Evolutionary conservation across 2,113 vertebrate species (phyloP), one percentile per base, ranked within the genome.

Genomic region (Plestiodon gilberti): DNA sequence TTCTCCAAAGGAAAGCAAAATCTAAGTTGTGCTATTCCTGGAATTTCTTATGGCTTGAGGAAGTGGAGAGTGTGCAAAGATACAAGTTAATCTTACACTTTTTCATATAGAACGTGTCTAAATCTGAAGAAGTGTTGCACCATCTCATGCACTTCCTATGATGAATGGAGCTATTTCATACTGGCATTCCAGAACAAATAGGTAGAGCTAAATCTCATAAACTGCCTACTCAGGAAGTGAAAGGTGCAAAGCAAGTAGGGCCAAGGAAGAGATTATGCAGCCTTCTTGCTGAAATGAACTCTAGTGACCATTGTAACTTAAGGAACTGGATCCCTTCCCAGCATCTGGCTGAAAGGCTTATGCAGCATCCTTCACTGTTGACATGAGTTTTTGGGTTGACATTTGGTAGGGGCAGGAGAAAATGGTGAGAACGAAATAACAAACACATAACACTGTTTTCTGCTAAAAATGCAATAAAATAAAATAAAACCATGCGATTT

Each of bases 81-180:
- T 40, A 40, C 77, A 61, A 5, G 22, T 62, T 38, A 25, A 62
- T 61, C 48, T 70, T 70, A n/a, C 20, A 25, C 30, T n/a, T 81
- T n/a, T n/a, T 69, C 11, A 33, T 69, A 70, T 70, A 13, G 15
- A 20, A 13, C 11, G 23, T 70, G 18, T 35, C 83, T 78, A 55
- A 48, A 30, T 35, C 33, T n/a, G 23, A 69, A 67, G 35, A 38
- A 55, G 25, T 30, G 33, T 40, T 52, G 23, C 18, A 9, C 33
- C 28, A 78, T 70, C 75, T 78, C 33, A 40, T 20, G 57, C 48
- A 85, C 23, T 5, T 57, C 23, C 35, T 62, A 38, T 85, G 83
- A 69, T 30, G 43, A 67, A 85, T 69, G 20, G 83, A 78, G 15
- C 15, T 69, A 48, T 85, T 85, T 85, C 64, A 30, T 62, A 67